phyloP scores from a whole-genome alignment of 2,113 vertebrate species.

The Sturnus vulgaris region DNA sequence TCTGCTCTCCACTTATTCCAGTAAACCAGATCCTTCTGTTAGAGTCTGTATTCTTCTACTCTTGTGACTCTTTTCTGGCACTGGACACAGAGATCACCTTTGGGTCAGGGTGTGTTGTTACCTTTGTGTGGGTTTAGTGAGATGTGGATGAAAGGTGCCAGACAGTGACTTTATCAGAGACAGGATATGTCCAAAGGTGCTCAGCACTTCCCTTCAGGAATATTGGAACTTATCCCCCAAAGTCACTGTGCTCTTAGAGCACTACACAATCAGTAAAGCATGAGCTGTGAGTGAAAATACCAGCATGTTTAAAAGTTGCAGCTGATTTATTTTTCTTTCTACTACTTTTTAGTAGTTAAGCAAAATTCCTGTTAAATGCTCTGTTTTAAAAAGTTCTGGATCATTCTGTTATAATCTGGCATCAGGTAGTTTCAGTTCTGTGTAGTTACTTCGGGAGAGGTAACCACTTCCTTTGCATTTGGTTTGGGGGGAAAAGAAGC shows the following conservation, averaged over 20 bases:
- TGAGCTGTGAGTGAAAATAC: not conserved
- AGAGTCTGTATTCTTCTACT: not conserved
- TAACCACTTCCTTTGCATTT: not conserved
- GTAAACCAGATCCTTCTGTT: not conserved
- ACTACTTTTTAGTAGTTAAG: not conserved
- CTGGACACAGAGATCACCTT: not conserved
- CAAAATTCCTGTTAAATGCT: not conserved
- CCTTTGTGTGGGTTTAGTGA: not conserved
- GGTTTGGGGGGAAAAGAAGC: fast-evolving
- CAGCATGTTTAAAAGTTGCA: not conserved
- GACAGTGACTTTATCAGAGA: not conserved
- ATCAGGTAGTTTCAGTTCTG: not conserved
- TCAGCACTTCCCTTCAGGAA: not conserved
- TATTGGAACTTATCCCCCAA: not conserved
- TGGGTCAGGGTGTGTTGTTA: not conserved
- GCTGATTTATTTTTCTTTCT: not conserved
- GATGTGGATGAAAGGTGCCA: not conserved
- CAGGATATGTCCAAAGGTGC: not conserved
- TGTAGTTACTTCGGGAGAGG: not conserved
- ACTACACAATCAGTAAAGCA: not conserved
- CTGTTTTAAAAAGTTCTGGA: not conserved
- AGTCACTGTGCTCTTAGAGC: not conserved
- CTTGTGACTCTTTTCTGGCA: not conserved
- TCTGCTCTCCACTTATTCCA: not conserved
- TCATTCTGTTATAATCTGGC: not conserved